A percentile compares a stretch with the other conserved stretches of the same genome.
Conservation (phyloP, 2,113 vertebrate genomes). For the Microtus oregoni region DNA sequence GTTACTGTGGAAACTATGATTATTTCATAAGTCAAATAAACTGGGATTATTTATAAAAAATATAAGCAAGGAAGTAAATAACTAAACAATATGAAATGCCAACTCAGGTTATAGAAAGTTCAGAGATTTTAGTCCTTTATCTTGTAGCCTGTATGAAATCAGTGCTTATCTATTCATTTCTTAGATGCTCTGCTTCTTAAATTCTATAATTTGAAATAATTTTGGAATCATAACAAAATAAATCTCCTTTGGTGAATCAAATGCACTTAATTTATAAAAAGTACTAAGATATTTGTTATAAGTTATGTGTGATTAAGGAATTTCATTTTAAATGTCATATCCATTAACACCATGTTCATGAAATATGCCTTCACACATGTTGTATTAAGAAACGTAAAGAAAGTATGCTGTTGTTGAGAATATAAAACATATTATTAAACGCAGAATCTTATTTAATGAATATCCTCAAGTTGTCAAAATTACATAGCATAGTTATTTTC, state of each 20-base stretch:
- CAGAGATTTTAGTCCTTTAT: not conserved
- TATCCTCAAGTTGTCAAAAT: conserved; percentile 28
- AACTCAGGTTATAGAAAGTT: not conserved
- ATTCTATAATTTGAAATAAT: conserved; percentile 8
- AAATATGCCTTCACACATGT: not conserved
- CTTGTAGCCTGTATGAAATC: not conserved
- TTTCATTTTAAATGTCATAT: not conserved
- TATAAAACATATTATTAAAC: conserved; percentile 47
- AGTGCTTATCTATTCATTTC: not conserved
- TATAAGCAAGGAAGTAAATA: not conserved
- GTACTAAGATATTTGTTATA: not conserved
- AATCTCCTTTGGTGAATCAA: conserved; percentile 40
- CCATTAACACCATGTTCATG: conserved; percentile 19
- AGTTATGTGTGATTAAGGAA: conserved; percentile 30
- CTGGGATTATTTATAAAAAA: not conserved
- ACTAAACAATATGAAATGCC: not conserved
- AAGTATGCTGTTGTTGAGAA: not conserved
- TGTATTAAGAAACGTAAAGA: conserved; percentile 53
- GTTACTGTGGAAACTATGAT: not conserved
- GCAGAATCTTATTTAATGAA: conserved; percentile 26
- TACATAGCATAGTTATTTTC: conserved; percentile 35
- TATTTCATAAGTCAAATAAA: not conserved
- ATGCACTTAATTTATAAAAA: not conserved
- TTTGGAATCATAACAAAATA: not conserved
- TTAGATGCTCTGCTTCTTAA: not conserved